Base-by-base conservation (phyloP, 1,140 invertebrate species). In the Atta texana region DNA sequence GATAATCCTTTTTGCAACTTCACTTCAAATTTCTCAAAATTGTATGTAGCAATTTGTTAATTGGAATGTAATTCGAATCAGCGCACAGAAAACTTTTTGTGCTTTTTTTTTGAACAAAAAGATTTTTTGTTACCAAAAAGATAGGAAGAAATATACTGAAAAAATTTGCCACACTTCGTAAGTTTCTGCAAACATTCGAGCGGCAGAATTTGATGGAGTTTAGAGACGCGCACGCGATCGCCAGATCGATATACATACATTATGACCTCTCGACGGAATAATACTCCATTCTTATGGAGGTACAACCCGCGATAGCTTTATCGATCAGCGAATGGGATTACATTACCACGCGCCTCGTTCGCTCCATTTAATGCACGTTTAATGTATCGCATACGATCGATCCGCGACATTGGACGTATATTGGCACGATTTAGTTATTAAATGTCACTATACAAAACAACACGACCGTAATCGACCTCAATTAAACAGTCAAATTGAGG, bases 381-480 rank as follows among this genome's bases (percentile, higher is more conserved):
- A n/a, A n/a, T 71, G 78, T 34, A 55, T 21, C 24, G 14, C 57
- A 49, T 75, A 66, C 39, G n/a, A 78, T 16, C 2, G 74, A 21
- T 53, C 55, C 24, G 39, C 24, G 55, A 49, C 68, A 51, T 74
- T 55, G 34, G 49, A 0, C 24, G 72, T 59, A 63, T 31, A 31
- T 16, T 57, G 34, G 14, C 14, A n/a, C 55, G 55, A 84, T 84
- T 84, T 84, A 63, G 55, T 63, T 84, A 74, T 84, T 69, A 71
- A 51, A 51, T 84, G 57, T 49, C 44, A 21, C 53, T 61, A 1
- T 74, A 7, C 53, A n/a, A 72, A 53, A 24, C 34, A 24, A 39
- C 14, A 18, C 3, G 24, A 24, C 14, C n/a, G n/a, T 63, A 84
- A 84, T 75, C 68, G 18, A n/a, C 4, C 63, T 34, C 39, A 28